phyloP scores from a whole-genome alignment of 2,797 vertebrate genomes.

The Cyclura pinguis region DNA sequence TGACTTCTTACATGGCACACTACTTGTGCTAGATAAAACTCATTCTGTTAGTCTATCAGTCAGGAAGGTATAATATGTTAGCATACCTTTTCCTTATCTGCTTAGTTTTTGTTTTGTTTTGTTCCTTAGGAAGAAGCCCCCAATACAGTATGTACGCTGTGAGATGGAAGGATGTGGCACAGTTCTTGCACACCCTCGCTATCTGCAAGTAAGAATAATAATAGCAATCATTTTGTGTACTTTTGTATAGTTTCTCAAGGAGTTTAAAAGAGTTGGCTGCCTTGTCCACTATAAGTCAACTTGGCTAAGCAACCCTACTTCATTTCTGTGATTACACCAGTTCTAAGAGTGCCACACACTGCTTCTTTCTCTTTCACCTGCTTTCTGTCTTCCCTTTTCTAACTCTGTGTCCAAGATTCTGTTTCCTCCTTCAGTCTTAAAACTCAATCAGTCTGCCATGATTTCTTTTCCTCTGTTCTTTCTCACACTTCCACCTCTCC shows the following conservation, averaged over 20 bases:
- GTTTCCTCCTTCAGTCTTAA: background rate
- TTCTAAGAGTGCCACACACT: background rate
- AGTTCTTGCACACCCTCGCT: constrained; percentile 95
- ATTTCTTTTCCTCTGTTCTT: background rate
- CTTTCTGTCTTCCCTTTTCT: background rate
- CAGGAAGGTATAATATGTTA: background rate
- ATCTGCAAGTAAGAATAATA: constrained; percentile 88
- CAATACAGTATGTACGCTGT: constrained; percentile 97
- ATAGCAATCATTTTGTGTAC: background rate
- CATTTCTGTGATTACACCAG: background rate
- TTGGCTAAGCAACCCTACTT: background rate
- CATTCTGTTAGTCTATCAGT: background rate
- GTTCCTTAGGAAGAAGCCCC: constrained; percentile 92
- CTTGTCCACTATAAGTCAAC: background rate
- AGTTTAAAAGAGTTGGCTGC: background rate
- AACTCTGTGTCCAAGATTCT: background rate
- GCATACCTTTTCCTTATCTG: constrained; percentile 11
- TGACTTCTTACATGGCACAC: background rate
- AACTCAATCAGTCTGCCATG: background rate
- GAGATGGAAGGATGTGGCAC: constrained; percentile 99
- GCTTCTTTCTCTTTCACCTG: background rate
- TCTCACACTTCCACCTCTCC: background rate
- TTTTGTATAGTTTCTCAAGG: background rate
- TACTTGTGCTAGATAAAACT: background rate
- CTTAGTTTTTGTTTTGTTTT: background rate